Percentiles rank a stretch among this genome's conserved stretches.
Conservation (phyloP, 2,113 vertebrate species). For the Cyphomyrus discorhynchus region DNA sequence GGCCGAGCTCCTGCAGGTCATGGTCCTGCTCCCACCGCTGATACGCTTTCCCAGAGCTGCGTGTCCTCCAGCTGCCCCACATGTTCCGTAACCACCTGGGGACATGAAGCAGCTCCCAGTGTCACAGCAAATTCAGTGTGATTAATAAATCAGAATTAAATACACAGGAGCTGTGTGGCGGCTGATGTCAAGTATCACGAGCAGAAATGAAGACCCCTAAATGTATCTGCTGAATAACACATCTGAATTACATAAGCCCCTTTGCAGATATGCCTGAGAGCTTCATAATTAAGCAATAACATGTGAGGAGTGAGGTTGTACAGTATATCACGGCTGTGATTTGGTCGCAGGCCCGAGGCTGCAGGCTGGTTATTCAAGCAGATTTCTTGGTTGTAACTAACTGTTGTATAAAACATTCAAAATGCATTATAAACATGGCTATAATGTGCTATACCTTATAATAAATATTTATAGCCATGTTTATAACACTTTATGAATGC, state of each 20-base stretch:
- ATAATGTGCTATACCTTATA: not conserved
- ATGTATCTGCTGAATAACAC: not conserved
- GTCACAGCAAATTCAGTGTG: not conserved
- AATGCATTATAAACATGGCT: not conserved
- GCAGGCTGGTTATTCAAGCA: not conserved
- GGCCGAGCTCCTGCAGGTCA: constrained; percentile 75
- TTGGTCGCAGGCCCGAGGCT: not conserved
- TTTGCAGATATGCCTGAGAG: not conserved
- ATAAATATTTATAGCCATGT: not conserved
- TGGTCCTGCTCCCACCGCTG: constrained; percentile 94
- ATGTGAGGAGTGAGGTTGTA: not conserved
- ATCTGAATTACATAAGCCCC: not conserved
- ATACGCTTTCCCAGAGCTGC: constrained; percentile 69
- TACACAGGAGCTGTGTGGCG: not conserved
- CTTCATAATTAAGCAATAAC: not conserved
- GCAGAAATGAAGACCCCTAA: not conserved
- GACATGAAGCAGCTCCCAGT: not conserved
- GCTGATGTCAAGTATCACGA: not conserved
- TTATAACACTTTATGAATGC: not conserved
- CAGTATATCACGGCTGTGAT: not conserved
- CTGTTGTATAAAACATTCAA: not conserved
- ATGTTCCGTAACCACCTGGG: constrained; percentile 71
- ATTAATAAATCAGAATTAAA: not conserved
- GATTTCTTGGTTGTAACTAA: not conserved
- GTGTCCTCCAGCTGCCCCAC: constrained; percentile 81